Base-by-base conservation (phyloP, 2,888 invertebrate genomes). In the Gisinianus flammeolus region DNA sequence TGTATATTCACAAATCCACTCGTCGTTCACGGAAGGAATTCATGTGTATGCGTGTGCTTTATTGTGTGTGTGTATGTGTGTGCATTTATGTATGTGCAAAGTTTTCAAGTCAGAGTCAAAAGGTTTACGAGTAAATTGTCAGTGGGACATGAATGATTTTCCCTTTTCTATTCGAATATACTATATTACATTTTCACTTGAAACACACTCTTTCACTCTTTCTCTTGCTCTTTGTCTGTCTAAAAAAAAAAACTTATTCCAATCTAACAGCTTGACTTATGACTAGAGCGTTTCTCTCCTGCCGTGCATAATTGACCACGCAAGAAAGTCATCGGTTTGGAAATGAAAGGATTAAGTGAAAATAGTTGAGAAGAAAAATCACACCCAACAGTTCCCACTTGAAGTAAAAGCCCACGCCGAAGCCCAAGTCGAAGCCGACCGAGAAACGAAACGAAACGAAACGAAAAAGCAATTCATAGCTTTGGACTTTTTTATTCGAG, bases 231-330 rank as follows among this genome's bases (percentile, higher is more conserved):
- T 69, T 44, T 69, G n/a, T 24, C 28, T 19, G 8, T 24, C 54
- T 52, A 16, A 28, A 22, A 5, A 12, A 3, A 64, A 19, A 70
- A 70, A 66, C 22, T 66, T 66, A 31, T 30, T 66, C 31, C 66
- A 66, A 31, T 66, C 30, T 66, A 66, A 66, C 8, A 66, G 31
- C 22, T 66, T 66, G 66, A 66, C 66, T 66, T 66, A 66, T 66
- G 66, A 66, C 30, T 56, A 16, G 26, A 31, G 56, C 31, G 16
- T 56, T 71, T 71, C 56, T 30, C 56, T 71, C 71, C 22, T 54
- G 73, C 78, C 80, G 74, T 82, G 80, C 78, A 80, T 83, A 82
- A 81, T 84, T 83, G 80, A 78, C 83, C 84, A 84, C 84, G 84
- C 84, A 76, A 84, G 81, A 84, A 84, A 82, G 81, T 76, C 77